Evolutionary conservation across 1,140 invertebrate genomes (phyloP).

Genomic region (Tetragnatha versicolor): DNA sequence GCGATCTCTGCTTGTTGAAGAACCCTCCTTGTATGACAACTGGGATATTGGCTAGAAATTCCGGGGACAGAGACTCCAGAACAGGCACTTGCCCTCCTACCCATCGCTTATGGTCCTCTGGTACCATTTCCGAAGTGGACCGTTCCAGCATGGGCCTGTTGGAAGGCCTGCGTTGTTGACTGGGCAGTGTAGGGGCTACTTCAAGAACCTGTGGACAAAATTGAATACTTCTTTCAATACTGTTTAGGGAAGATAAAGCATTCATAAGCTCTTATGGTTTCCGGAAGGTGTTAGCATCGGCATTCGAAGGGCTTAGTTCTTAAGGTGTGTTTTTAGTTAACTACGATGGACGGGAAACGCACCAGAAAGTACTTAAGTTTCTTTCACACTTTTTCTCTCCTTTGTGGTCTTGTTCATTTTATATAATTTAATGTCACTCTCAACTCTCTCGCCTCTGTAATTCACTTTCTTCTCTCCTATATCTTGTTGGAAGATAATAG

Average conservation of each 20-base stretch:
- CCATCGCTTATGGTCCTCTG: slow-evolving; percentile 28
- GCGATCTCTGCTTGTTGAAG: slow-evolving; percentile 26
- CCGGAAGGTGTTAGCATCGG: no score
- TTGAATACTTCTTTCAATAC: not conserved
- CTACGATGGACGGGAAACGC: no score
- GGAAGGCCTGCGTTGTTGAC: not conserved
- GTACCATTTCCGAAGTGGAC: slow-evolving; percentile 28
- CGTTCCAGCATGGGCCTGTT: slow-evolving; percentile 7
- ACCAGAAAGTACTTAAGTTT: no score
- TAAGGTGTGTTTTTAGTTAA: no score
- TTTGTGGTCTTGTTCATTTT: no score
- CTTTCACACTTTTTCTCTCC: no score
- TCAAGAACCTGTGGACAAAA: slow-evolving; percentile 8
- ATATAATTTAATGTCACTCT: no score
- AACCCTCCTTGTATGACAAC: slow-evolving; percentile 24
- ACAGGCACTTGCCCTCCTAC: slow-evolving; percentile 34
- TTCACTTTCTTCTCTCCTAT: no score
- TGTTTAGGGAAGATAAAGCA: not conserved
- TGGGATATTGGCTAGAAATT: slow-evolving; percentile 42
- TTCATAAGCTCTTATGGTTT: not conserved
- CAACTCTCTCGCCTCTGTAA: no score
- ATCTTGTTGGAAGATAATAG: no score
- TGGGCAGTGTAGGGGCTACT: slow-evolving; percentile 39
- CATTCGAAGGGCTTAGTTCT: no score
- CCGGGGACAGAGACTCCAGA: slow-evolving; percentile 37